Percentiles rank a stretch among this genome's conserved stretches.
Conservation (phyloP, 2,797 vertebrate genomes). For the Phrynocephalus guinanensis region DNA sequence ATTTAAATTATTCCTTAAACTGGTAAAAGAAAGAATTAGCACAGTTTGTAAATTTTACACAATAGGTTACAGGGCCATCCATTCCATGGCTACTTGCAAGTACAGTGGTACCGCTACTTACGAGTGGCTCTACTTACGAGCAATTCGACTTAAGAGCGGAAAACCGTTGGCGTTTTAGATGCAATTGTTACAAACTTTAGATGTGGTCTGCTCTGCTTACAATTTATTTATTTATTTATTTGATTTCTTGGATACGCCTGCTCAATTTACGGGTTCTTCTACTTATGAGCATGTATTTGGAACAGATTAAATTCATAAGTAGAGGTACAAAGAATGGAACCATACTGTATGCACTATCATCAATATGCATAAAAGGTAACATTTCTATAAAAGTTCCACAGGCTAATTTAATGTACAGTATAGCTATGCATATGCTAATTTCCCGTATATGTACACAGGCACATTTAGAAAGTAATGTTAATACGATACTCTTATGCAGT, state of each 20-base stretch:
- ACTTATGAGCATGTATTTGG: no score
- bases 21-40: accelerated
- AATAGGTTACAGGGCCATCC: not conserved
- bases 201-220: no score
- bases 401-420: not conserved
- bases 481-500: not conserved
- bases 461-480: not conserved
- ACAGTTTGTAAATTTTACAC: not conserved
- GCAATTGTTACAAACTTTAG: no score
- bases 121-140: no score
- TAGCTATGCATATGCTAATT: no score
- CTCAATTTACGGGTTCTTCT: no score
- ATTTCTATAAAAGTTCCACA: not conserved
- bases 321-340: not conserved
- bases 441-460: not conserved
- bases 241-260: no score
- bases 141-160: no score
- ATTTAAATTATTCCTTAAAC: not conserved
- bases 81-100: not conserved
- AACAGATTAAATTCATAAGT: no score
- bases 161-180: no score
- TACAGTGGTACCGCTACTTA: not conserved
- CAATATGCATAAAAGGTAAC: not conserved
- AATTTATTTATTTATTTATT: no score
- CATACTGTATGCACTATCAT: not conserved